phyloP scores from a whole-genome alignment of 2,113 vertebrate species.

The Plectropomus leopardus region DNA sequence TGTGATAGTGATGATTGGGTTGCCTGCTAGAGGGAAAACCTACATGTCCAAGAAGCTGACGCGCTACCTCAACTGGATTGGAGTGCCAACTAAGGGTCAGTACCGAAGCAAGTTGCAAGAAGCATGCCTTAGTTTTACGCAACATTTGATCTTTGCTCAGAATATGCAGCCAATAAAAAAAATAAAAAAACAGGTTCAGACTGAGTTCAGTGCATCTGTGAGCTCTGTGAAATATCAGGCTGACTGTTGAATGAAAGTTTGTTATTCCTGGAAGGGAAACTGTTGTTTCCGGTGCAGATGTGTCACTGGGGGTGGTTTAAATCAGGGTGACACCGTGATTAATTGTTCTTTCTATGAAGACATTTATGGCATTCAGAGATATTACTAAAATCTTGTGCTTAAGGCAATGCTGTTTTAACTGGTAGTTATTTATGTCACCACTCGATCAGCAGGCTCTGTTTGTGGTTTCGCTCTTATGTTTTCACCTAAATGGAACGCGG shows the following conservation, averaged over 20 bases:
- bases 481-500: constrained; percentile 29
- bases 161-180: neutral
- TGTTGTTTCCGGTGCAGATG: neutral
- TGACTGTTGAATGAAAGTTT: neutral
- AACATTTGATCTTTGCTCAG: neutral
- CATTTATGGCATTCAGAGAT: neutral
- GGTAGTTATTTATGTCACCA: neutral
- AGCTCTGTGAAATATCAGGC: neutral
- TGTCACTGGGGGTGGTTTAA: neutral
- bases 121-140: neutral
- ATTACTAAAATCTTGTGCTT: constrained; percentile 11
- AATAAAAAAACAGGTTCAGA: too few species aligned
- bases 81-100: constrained; percentile 96
- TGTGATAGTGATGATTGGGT: constrained; percentile 97
- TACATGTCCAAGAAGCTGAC: constrained; percentile 99
- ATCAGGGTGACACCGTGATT: neutral
- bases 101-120: constrained; percentile 18
- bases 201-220: neutral
- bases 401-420: neutral
- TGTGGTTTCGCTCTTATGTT: neutral
- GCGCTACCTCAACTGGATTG: constrained; percentile 99
- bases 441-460: neutral
- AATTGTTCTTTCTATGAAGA: neutral
- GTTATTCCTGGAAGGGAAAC: neutral
- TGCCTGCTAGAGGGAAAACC: constrained; percentile 93